A percentile compares a stretch with the other conserved stretches of the same genome.
Evolutionary conservation across 1,140 invertebrate species (phyloP).

Genomic region (Drosophila sturtevanti): DNA sequence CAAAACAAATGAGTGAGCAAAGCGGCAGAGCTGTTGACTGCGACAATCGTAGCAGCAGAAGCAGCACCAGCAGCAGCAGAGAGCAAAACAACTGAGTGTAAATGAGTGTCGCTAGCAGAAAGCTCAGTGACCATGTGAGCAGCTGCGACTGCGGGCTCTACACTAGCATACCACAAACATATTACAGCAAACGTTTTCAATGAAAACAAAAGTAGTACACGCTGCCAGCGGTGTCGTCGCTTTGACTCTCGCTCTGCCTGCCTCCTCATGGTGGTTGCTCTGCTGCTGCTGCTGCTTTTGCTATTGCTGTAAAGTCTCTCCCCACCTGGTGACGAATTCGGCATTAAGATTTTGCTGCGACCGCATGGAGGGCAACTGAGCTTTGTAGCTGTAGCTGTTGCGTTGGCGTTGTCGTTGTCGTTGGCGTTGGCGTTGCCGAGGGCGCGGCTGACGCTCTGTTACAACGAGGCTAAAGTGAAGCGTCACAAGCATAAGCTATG

Average conservation of each 20-base stretch:
- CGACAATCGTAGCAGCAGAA: constrained; percentile 26
- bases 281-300: neutral
- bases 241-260: constrained; percentile 17
- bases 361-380: constrained; percentile 72
- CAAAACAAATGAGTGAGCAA: constrained; percentile 77
- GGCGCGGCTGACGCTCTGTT: constrained; percentile 62
- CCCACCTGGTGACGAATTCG: constrained; percentile 75
- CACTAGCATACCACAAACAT: constrained; percentile 70
- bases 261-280: no score
- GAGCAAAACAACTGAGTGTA: constrained; percentile 6
- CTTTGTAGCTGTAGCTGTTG: constrained; percentile 25
- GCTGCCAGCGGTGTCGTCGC: constrained; percentile 37
- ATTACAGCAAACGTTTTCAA: constrained; percentile 81
- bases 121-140: constrained; percentile 78
- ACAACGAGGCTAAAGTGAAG: constrained; percentile 73
- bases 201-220: constrained; percentile 81
- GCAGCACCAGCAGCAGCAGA: constrained; percentile 4
- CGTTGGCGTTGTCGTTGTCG: constrained; percentile 20
- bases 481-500: constrained; percentile 26
- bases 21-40: constrained; percentile 29
- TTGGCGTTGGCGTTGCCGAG: constrained; percentile 56
- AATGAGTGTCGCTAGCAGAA: constrained; percentile 29
- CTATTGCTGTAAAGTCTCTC: constrained; percentile 55
- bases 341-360: constrained; percentile 65
- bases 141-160: constrained; percentile 34